Base-by-base conservation (phyloP, 1,140 invertebrate genomes). In the Listronotus bonariensis region DNA sequence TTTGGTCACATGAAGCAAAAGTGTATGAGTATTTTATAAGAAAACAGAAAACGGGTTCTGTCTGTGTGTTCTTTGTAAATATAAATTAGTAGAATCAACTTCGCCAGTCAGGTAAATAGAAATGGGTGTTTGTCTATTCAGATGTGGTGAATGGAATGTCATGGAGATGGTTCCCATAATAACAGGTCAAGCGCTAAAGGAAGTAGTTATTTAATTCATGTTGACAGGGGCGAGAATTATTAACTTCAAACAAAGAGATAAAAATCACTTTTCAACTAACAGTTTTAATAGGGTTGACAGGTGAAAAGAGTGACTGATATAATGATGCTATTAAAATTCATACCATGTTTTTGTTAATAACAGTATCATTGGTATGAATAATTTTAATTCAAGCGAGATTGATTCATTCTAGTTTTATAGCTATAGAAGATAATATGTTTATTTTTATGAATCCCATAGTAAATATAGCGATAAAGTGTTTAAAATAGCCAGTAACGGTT, bases 21-120 rank as follows among this genome's bases (percentile, higher is more conserved):
- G 38, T 14, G 18, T 42, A 18, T n/a, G 34, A 20, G 17, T n/a
- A 26, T 17, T 11, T 42, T 42, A 34, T 48, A 58, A 31, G 55
- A 58, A 45, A 45, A 60, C 38, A 34, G 18, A 62, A 36, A 62
- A 62, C 59, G 42, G 42, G 59, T 62, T 62, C 42, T 54, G 26
- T 38, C 10, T 54, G 41, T 53, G 59, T 62, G 59, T 62, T 62
- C 59, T 46, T 20, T 18, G 40, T 46, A 62, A 62, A 62, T 54
- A 62, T 62, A 62, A 62, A 62, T 62, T 62, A 62, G 59, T 62
- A 40, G 49, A 62, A 54, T 34, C 59, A 54, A 62, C 49, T 53
- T 43, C 51, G 41, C 12, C 48, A 42, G 59, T 45, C 49, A 54
- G 36, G 59, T 54, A 53, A 62, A 54, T 45, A 62, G 49, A 54